Percentiles rank a stretch among this genome's conserved stretches.
phyloP scores from a whole-genome alignment of 2,888 invertebrate genomes.

The Strigamia maritima region DNA sequence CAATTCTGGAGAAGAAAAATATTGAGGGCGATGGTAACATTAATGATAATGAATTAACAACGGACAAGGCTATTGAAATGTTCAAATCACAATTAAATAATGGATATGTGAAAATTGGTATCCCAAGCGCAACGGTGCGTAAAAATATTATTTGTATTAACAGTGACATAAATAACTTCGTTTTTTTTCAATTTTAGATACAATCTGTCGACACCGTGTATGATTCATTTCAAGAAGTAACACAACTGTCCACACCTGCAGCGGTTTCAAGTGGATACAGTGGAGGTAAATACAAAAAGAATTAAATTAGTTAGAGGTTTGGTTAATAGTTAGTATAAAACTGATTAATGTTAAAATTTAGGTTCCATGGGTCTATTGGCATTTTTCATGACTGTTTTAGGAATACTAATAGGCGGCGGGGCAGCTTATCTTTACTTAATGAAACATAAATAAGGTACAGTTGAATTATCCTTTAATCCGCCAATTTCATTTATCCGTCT shows the following conservation, averaged over 20 bases:
- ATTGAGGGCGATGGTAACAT: background rate
- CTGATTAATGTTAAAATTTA: background rate
- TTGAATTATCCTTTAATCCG: constrained; percentile 2
- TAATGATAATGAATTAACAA: background rate
- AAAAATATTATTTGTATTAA: background rate
- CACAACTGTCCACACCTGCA: too few relatives aligned
- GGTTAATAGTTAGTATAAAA: background rate
- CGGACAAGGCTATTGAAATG: background rate
- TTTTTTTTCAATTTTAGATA: background rate
- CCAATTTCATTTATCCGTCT: constrained; percentile 17
- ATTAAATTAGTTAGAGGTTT: background rate
- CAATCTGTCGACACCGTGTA: background rate
- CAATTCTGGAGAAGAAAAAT: background rate
- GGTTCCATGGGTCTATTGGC: background rate
- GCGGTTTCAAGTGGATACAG: background rate
- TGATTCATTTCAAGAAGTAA: background rate
- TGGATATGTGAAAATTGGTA: background rate
- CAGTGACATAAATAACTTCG: background rate
- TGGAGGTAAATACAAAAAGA: background rate
- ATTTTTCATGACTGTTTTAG: background rate
- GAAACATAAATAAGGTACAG: background rate
- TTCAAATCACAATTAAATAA: background rate
- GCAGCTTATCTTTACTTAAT: background rate
- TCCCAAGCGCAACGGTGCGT: background rate
- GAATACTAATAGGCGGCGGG: background rate